Evolutionary conservation across 2,797 vertebrate species (phyloP).

Genomic region (Labroides dimidiatus): DNA sequence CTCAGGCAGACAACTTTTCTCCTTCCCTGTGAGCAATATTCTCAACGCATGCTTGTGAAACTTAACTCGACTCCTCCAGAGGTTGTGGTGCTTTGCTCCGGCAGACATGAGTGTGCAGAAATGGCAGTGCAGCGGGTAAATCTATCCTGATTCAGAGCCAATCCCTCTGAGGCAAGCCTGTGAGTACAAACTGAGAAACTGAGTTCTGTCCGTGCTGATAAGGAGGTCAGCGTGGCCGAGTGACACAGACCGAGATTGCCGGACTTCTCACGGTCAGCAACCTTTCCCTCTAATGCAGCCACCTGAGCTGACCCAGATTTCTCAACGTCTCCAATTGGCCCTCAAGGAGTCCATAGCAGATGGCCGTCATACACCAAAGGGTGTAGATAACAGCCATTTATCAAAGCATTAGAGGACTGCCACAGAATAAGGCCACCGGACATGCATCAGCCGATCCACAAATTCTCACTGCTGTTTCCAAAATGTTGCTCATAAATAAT

Average conservation of each 20-base stretch:
- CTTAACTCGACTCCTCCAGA: constrained; percentile 49
- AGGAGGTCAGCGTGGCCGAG: constrained; percentile 67
- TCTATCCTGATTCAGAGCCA: constrained; percentile 68
- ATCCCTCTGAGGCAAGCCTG: constrained; percentile 67
- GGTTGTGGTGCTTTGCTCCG: constrained; percentile 39
- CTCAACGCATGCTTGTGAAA: constrained; percentile 37
- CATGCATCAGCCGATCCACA: constrained; percentile 76
- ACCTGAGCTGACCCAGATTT: constrained; percentile 84
- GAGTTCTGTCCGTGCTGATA: constrained; percentile 70
- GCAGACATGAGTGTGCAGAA: constrained; percentile 75
- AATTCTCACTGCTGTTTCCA: constrained; percentile 69
- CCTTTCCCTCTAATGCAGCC: constrained; percentile 73
- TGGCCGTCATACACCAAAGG: constrained; percentile 83
- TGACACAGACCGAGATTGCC: constrained; percentile 64
- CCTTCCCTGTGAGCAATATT: constrained; percentile 24
- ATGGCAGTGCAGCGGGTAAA: constrained; percentile 55
- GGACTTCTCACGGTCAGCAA: constrained; percentile 77
- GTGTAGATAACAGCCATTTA: constrained; percentile 84
- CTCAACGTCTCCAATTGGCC: constrained; percentile 78
- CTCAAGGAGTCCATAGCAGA: constrained; percentile 79
- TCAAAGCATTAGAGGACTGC: constrained; percentile 81
- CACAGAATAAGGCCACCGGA: constrained; percentile 81
- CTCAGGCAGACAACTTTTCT: constrained; percentile 24
- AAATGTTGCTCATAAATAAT: constrained; percentile 83
- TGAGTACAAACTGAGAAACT: constrained; percentile 51